These are phyloP conservation scores for Noctua fimbriata DNA, from an alignment of 2,888 invertebrate genomes.

Conservation along the genomic window DNA sequence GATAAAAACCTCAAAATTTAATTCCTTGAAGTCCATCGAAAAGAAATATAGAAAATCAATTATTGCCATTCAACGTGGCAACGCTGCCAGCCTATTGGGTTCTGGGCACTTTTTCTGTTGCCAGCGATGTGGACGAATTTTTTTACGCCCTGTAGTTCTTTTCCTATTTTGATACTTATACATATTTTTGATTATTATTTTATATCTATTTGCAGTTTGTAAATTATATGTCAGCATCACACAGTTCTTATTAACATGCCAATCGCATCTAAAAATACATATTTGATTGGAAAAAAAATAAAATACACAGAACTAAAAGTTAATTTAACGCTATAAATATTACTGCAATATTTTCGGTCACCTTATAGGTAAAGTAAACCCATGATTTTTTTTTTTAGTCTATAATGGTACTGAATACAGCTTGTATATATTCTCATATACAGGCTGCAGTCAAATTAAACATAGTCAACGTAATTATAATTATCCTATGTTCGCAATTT, in stretches of 20 bases:
- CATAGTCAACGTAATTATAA: constrained; percentile 5
- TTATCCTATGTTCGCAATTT: not conserved
- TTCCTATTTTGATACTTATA: too few relatives aligned
- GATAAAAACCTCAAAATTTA: too few relatives aligned
- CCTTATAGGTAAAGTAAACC: constrained; percentile 9
- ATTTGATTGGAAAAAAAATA: not conserved
- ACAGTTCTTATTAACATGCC: too few relatives aligned
- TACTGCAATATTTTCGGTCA: not conserved
- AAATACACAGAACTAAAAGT: not conserved
- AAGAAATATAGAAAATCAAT: not conserved
- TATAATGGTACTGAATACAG: not conserved
- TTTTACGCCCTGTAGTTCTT: too few relatives aligned
- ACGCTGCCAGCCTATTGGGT: too few relatives aligned
- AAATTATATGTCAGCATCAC: too few relatives aligned
- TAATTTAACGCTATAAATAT: not conserved
- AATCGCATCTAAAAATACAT: too few relatives aligned
- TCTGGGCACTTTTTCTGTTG: too few relatives aligned
- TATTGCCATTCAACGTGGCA: too few relatives aligned
- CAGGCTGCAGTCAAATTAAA: not conserved
- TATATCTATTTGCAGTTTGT: too few relatives aligned
- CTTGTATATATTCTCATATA: not conserved
- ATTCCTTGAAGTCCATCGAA: not conserved
- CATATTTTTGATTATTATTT: too few relatives aligned
- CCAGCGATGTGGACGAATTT: too few relatives aligned
- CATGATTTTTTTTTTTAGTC: constrained; percentile 1